Evolutionary conservation across 2,113 vertebrate genomes (phyloP).

Genomic region (Pachyramphus minor): DNA sequence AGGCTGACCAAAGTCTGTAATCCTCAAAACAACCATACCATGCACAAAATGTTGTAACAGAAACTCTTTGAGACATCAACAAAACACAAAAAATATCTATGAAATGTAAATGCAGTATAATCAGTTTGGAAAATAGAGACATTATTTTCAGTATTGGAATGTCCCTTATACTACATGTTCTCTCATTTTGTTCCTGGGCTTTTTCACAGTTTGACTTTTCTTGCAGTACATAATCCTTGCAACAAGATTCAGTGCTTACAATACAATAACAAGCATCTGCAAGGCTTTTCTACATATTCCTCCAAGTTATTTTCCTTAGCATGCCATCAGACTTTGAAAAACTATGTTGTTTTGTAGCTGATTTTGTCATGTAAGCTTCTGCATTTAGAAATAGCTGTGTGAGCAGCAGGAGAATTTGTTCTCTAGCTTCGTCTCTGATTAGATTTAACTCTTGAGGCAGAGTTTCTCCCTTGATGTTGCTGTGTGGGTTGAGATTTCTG

Average conservation of each 20-base stretch:
- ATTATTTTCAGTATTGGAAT: not conserved
- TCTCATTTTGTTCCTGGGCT: not conserved
- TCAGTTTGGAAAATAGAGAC: not conserved
- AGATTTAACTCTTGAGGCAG: not conserved
- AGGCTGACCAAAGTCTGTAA: not conserved
- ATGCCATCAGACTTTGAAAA: constrained; percentile 1
- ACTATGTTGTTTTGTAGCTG: not conserved
- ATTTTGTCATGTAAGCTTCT: not conserved
- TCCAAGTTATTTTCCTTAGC: constrained; percentile 7
- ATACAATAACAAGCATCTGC: not conserved
- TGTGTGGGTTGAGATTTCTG: not conserved
- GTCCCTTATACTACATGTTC: rapidly evolving
- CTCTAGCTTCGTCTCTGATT: constrained; percentile 5
- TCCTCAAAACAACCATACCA: not conserved
- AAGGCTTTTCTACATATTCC: not conserved
- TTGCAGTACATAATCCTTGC: not conserved
- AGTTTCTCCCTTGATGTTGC: not conserved
- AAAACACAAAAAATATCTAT: not conserved
- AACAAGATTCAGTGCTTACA: not conserved
- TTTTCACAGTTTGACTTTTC: constrained; percentile 18
- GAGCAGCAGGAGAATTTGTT: constrained; percentile 36
- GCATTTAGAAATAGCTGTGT: constrained; percentile 3
- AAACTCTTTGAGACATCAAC: not conserved
- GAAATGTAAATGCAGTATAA: not conserved
- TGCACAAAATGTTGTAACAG: not conserved